Percentiles rank a stretch among this genome's conserved stretches.
phyloP scores from a whole-genome alignment of 2,113 vertebrate genomes.

The Myxocyprinus asiaticus region DNA sequence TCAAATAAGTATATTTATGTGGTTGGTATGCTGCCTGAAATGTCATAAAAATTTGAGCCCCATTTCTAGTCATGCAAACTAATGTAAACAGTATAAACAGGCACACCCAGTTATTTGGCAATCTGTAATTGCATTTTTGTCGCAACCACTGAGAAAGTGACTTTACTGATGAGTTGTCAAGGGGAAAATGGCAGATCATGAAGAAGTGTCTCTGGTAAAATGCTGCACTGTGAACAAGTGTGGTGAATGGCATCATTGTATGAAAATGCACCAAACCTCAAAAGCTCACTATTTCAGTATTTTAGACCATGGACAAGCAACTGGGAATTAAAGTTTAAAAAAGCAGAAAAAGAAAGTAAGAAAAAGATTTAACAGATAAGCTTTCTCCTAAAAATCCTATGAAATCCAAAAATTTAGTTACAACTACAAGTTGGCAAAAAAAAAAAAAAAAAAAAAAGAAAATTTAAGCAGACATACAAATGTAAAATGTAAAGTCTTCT shows the following conservation, averaged over 20 bases:
- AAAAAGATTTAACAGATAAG: neutral
- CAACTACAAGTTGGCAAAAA: too few relatives aligned
- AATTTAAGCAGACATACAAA: too few relatives aligned
- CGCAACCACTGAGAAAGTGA: conserved; percentile 17
- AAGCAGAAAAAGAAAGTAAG: too few relatives aligned
- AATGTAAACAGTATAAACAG: conserved; percentile 11
- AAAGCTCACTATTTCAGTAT: conserved; percentile 38
- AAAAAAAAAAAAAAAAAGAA: too few relatives aligned
- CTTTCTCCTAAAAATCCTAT: too few relatives aligned
- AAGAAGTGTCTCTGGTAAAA: conserved; percentile 30
- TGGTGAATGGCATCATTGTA: conserved; percentile 50
- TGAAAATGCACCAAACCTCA: conserved; percentile 50
- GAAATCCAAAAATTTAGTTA: neutral
- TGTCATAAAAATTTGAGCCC: neutral
- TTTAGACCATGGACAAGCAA: conserved; percentile 29
- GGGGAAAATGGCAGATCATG: neutral
- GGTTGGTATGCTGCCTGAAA: neutral
- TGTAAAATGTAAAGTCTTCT: too few relatives aligned
- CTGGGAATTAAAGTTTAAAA: neutral
- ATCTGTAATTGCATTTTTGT: conserved; percentile 1
- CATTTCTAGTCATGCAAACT: neutral
- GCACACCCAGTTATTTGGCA: conserved; percentile 19
- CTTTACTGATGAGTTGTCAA: conserved; percentile 8
- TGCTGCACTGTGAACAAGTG: conserved; percentile 49
- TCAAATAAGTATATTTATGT: neutral